Base-by-base conservation (phyloP, 2,797 vertebrate species). In the Sphenopsis melanotis region DNA sequence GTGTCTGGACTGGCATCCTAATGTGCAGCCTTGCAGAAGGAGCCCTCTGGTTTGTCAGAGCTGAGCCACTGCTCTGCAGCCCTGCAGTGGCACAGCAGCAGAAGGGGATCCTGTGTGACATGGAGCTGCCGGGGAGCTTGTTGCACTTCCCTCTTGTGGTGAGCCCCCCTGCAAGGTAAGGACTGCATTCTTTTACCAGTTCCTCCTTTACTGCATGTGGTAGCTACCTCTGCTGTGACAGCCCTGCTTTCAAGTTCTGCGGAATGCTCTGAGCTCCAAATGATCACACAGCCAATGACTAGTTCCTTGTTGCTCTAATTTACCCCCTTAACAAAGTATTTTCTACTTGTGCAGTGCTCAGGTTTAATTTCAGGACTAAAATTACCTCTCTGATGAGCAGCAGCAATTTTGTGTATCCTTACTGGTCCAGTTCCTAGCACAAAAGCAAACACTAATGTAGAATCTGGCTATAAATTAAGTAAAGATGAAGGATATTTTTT, bases 261-360 rank as follows among this genome's bases (percentile, higher is more conserved):
- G 74, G 44, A 49, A 56, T 44, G 49, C 53, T 60, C 11, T 47
- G 34, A 77, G 39, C n/a, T 87, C 1, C 27, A 87, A 57, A 64
- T 12, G 11, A n/a, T 72, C 56, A 21, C 2, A 3, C 5, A 44
- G 27, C 32, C 76, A 56, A 36, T 29, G 15, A 42, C 12, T 46
- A n/a, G 19, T 24, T 79, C 46, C 21, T 60, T 63, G 23, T 52
- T 89, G 42, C 12, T 66, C 11, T 47, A 44, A 36, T 94, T 84
- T 46, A 2, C 32, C 50, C 24, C 39, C 65, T 56, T 77, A 77
- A 83, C 7, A 6, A 65, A 84, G 5, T 79, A 56, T 74, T 92
- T 84, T 79, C 30, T 70, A 14, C 0, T 0, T n/a, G 4, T 77
- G 44, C 52, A 63, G 34, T 1, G 0, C 23, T 44, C 3, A 0